A percentile compares a stretch with the other conserved stretches of the same genome.
Conservation (phyloP, 2,113 vertebrate genomes). For the Nestor notabilis region DNA sequence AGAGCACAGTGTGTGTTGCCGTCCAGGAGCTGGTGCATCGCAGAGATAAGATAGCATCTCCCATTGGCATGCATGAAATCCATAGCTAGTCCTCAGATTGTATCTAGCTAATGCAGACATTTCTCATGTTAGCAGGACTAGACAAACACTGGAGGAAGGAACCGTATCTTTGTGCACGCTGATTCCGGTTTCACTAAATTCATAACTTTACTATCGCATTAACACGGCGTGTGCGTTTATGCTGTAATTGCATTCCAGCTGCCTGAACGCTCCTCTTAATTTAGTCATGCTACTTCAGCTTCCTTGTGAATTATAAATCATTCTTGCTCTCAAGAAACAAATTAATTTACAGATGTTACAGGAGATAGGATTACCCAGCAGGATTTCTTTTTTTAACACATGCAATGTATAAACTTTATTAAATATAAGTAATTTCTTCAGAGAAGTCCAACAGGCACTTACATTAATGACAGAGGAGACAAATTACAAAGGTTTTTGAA, state of each 20-base stretch:
- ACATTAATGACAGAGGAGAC: background rate
- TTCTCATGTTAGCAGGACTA: background rate
- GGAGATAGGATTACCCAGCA: slow-evolving; percentile 9
- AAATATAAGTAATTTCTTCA: slow-evolving; percentile 38
- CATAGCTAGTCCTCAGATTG: background rate
- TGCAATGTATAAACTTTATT: background rate
- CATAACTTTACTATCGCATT: background rate
- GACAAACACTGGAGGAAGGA: background rate
- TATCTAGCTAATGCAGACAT: background rate
- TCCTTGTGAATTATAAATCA: slow-evolving; percentile 30
- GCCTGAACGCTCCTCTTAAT: slow-evolving; percentile 23
- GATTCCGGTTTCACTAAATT: background rate
- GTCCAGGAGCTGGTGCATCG: accelerated
- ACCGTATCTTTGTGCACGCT: accelerated
- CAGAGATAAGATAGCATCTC: background rate
- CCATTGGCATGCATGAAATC: accelerated
- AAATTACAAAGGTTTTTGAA: background rate
- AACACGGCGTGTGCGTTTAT: background rate
- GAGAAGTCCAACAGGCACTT: background rate
- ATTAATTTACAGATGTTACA: slow-evolving; percentile 46
- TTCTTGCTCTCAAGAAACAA: slow-evolving; percentile 40
- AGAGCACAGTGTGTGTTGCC: accelerated
- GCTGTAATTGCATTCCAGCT: slow-evolving; percentile 5
- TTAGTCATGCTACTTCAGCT: slow-evolving; percentile 20
- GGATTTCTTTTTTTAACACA: background rate